Base-by-base conservation (phyloP, 2,113 vertebrate species). In the Sinocyclocheilus anshuiensis region DNA sequence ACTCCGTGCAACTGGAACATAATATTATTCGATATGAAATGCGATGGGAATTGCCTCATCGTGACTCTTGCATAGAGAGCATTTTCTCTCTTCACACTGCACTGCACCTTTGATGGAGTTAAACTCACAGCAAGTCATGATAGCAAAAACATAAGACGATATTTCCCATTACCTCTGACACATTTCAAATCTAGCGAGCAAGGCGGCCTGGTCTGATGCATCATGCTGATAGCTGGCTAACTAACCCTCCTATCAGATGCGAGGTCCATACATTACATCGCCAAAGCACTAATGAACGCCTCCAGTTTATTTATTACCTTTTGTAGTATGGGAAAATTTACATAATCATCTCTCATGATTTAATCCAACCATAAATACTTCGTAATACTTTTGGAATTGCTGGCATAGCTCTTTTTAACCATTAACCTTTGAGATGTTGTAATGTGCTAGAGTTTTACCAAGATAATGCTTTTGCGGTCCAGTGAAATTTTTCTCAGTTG, bases 271-370 rank as follows among this genome's bases (percentile, higher is more conserved):
- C 91, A 92, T 93, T 93, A 94, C 90, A 83, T 83, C 89, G 86
- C 16, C 85, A 90, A 91, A 87, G 90, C 88, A 67, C 83, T 94
- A 94, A 93, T 93, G 91, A 94, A 93, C 91, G 90, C 90, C 92
- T 77, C 86, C 26, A 83, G 86, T 92, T 94, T 92, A 93, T 92
- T 94, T 92, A 94, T 93, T 91, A 91, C 91, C 92, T 85, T 90
- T 93, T 92, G 93, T 94, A 92, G 89, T 90, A 88, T 48, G 71
- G 77, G 86, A 88, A 84, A 92, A 92, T 94, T 94, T 90, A 90
- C 93, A 93, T 94, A 93, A 93, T 93, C 90, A 67, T 89, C 91
- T 90, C 88, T 89, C 81, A 84, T 84, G 90, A 93, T 93, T 93
- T 92, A 90, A 92, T 93, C 91, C 89, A 77, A 20, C 65, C 77